Evolutionary conservation across 2,888 invertebrate genomes (phyloP).

Genomic region (Pinctada fucata): DNA sequence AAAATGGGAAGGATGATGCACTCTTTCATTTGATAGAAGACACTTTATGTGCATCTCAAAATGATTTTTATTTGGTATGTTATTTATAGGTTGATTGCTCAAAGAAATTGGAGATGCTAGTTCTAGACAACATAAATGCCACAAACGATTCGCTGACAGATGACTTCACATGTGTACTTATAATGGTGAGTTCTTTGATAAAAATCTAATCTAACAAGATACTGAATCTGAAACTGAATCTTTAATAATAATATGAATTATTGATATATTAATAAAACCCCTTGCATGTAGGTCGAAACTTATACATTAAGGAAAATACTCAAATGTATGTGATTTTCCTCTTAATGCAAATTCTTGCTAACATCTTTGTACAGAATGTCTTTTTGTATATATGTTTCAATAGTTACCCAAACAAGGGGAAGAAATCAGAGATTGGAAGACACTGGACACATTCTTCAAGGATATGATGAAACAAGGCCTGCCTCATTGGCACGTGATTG

Average conservation of each 20-base stretch:
- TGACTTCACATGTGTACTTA: conserved; percentile 20
- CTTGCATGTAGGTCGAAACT: no score
- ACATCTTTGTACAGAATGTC: background rate
- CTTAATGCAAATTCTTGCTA: no score
- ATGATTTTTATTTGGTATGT: no score
- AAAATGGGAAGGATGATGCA: no score
- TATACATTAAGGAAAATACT: no score
- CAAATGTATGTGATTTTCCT: no score
- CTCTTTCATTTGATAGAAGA: no score
- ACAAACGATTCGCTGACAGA: conserved; percentile 12
- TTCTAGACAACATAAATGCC: conserved; percentile 8
- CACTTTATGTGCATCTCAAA: no score
- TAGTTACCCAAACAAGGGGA: conserved; percentile 18
- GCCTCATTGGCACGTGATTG: conserved; percentile 28
- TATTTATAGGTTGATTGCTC: conserved; percentile 23
- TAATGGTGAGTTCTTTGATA: conserved; percentile 11
- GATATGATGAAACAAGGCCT: conserved; percentile 18
- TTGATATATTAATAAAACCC: no score
- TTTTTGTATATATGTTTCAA: background rate
- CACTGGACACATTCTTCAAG: conserved; percentile 22
- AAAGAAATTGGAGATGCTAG: conserved; percentile 25
- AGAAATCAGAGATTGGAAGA: conserved; percentile 19
- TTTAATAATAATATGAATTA: no score
- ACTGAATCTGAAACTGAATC: background rate
- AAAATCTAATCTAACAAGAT: background rate